Conservation (phyloP, 2,113 vertebrate genomes). For the Bos javanicus region DNA sequence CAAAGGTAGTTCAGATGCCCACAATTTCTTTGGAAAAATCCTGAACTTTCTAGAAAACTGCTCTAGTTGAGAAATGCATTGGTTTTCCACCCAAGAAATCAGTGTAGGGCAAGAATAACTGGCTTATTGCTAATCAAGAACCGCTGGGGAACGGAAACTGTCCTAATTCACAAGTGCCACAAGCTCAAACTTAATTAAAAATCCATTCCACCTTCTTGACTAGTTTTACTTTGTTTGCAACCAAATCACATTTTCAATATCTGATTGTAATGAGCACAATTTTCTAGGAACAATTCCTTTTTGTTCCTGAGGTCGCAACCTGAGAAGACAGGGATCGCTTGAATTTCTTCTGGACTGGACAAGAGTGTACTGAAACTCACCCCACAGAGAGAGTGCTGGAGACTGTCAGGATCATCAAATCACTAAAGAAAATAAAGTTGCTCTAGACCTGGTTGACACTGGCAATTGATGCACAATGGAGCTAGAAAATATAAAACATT, state of each 20-base stretch:
- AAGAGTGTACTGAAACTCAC: background rate
- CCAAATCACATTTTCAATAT: background rate
- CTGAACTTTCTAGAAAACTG: background rate
- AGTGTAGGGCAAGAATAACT: background rate
- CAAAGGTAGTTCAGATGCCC: background rate
- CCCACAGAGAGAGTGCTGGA: background rate
- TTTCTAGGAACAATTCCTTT: background rate
- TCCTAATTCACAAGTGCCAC: background rate
- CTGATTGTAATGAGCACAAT: background rate
- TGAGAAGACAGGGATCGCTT: background rate
- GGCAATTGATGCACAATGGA: background rate
- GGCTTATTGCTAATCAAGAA: background rate
- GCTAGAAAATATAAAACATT: background rate
- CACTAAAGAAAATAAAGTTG: background rate
- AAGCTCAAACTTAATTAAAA: background rate
- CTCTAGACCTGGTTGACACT: background rate
- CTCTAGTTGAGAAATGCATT: background rate
- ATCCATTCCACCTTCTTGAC: background rate
- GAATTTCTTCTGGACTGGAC: background rate
- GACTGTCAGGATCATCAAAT: background rate
- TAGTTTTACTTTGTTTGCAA: background rate
- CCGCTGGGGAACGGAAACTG: background rate
- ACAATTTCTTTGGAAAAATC: background rate
- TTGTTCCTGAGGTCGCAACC: background rate
- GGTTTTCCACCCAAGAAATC: background rate